phyloP scores from a whole-genome alignment of 53 echinoderm and acorn worm genomes.

The Holothuria leucospilota region DNA sequence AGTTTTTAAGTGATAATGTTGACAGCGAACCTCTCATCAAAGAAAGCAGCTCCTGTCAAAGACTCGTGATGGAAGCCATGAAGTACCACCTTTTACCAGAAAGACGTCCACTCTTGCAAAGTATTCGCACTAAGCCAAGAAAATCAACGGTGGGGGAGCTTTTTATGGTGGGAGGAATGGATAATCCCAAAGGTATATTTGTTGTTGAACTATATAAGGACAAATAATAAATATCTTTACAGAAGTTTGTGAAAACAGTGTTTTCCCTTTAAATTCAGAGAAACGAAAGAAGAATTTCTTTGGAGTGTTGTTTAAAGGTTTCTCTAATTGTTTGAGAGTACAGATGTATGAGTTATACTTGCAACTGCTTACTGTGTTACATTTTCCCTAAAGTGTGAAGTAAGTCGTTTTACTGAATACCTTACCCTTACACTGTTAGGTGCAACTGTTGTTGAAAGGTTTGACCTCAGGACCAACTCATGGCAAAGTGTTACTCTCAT shows the following conservation, averaged over 20 bases:
- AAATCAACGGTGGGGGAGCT: conserved; percentile 95
- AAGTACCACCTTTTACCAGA: conserved; percentile 98
- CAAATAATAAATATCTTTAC: no score
- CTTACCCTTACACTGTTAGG: conserved; percentile 55
- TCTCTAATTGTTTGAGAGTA: not conserved
- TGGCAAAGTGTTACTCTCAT: conserved; percentile 93
- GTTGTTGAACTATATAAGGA: no score
- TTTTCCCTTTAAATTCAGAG: no score
- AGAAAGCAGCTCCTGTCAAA: conserved; percentile 85
- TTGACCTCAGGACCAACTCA: conserved; percentile 89
- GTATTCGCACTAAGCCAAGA: conserved; percentile 84
- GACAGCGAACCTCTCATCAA: conserved; percentile 82
- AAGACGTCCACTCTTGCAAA: conserved; percentile 90
- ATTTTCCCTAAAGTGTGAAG: no score
- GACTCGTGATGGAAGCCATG: conserved; percentile 93
- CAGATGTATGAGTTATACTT: not conserved
- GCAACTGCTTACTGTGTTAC: not conserved
- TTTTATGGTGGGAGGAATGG: conserved; percentile 98
- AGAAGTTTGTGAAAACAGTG: no score
- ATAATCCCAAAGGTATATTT: conserved; percentile 91
- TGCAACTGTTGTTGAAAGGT: conserved; percentile 94
- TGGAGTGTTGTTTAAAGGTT: not conserved
- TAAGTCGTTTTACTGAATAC: no score
- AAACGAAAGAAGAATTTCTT: no score
- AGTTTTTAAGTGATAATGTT: conserved; percentile 92